phyloP scores from a whole-genome alignment of 2,113 vertebrate genomes.

The Semicossyphus pulcher region DNA sequence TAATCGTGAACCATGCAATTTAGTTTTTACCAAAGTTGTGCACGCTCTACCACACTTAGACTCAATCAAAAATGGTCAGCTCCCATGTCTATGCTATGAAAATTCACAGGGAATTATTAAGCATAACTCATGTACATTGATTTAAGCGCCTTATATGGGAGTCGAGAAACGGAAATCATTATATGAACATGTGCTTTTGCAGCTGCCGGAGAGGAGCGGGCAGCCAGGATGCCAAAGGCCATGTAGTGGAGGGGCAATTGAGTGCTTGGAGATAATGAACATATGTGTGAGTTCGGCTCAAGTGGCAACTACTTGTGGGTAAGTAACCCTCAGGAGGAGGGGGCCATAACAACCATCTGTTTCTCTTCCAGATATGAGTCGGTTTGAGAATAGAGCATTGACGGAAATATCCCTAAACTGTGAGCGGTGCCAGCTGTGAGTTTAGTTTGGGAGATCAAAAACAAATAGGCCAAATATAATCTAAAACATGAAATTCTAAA shows the following conservation, averaged over 20 bases:
- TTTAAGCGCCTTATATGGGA: slow-evolving; percentile 13
- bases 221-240: slow-evolving; percentile 40
- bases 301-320: slow-evolving; percentile 56
- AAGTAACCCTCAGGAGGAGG: slow-evolving; percentile 54
- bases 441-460: slow-evolving; percentile 16
- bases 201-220: slow-evolving; percentile 34
- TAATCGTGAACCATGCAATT: not conserved
- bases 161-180: not conserved
- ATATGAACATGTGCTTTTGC: slow-evolving; percentile 31
- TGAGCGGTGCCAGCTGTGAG: slow-evolving; percentile 34
- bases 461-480: not conserved
- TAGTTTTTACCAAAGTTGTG: not conserved
- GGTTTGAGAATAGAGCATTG: slow-evolving; percentile 27
- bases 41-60: not conserved
- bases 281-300: slow-evolving; percentile 64
- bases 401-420: slow-evolving; percentile 25
- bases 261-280: slow-evolving; percentile 68
- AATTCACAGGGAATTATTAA: not conserved
- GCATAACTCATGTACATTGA: not conserved
- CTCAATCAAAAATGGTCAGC: not conserved
- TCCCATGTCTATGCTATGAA: not conserved
- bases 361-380: slow-evolving; percentile 46
- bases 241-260: slow-evolving; percentile 49
- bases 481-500: not conserved
- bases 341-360: slow-evolving; percentile 63